Evolutionary conservation across 1,140 invertebrate species (phyloP).

Genomic region (Lordiphosa clarofinis): DNA sequence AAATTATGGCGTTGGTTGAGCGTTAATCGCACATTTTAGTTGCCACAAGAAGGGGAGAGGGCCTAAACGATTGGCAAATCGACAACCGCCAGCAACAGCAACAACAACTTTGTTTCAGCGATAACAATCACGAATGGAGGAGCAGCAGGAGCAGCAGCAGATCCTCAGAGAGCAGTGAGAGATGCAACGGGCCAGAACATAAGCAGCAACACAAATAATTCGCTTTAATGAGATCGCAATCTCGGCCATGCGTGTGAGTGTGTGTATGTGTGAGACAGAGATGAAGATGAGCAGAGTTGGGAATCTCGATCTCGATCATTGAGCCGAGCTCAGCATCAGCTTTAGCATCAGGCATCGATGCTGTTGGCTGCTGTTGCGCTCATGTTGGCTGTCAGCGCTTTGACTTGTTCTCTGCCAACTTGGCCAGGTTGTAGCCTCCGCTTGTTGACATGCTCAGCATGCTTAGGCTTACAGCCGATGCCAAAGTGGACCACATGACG

Average conservation of each 20-base stretch:
- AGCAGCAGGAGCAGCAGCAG: constrained; percentile 33
- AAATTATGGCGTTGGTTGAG: constrained; percentile 57
- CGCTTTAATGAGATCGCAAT: constrained; percentile 78
- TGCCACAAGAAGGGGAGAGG: constrained; percentile 20
- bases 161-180: constrained; percentile 48
- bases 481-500: constrained; percentile 1
- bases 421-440: constrained; percentile 23
- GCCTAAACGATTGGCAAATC: constrained; percentile 73
- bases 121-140: constrained; percentile 66
- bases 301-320: constrained; percentile 42
- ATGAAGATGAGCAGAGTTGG: constrained; percentile 66
- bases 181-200: constrained; percentile 64
- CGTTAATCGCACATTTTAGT: constrained; percentile 71
- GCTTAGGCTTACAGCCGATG: constrained; percentile 55
- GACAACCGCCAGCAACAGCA: constrained; percentile 31
- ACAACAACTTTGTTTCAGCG: constrained; percentile 58
- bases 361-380: constrained; percentile 62
- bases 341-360: constrained; percentile 22
- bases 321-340: constrained; percentile 16
- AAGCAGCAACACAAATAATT: constrained; percentile 77
- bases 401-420: constrained; percentile 52
- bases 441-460: constrained; percentile 78
- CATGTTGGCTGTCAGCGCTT: constrained; percentile 71
- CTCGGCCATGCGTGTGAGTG: constrained; percentile 44
- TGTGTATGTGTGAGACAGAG: constrained; percentile 23